A percentile compares a stretch with the other conserved stretches of the same genome.
phyloP scores from a whole-genome alignment of 1,140 invertebrate species.

The Latrodectus geometricus region DNA sequence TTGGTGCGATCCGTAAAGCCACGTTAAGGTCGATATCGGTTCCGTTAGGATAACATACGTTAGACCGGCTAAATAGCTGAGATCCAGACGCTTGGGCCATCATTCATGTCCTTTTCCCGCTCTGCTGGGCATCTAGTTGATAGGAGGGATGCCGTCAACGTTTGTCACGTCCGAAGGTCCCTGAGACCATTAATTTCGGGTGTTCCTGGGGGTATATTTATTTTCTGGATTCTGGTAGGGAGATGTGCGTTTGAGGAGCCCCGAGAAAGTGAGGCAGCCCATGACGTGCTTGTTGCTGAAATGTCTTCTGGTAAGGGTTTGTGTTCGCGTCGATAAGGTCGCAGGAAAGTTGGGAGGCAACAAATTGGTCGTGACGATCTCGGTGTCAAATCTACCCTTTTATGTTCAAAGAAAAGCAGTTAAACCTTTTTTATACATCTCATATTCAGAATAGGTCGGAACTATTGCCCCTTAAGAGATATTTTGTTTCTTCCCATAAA shows the following conservation, averaged over 20 bases:
- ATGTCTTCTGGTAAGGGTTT: not conserved
- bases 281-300: not conserved
- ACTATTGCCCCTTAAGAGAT: too few species aligned
- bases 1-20: not conserved
- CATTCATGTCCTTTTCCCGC: constrained; percentile 40
- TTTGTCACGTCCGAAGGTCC: constrained; percentile 53
- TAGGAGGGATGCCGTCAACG: constrained; percentile 50
- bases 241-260: not conserved
- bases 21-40: constrained; percentile 22
- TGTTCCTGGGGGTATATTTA: constrained; percentile 56
- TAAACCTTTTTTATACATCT: not conserved
- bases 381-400: not conserved
- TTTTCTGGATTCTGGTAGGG: constrained; percentile 27
- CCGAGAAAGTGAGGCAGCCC: not conserved
- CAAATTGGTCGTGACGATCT: constrained; percentile 33
- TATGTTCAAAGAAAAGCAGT: not conserved
- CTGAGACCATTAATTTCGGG: constrained; percentile 46
- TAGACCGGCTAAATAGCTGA: constrained; percentile 35
- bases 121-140: constrained; percentile 45
- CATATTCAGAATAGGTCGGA: too few species aligned
- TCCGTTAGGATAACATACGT: constrained; percentile 16
- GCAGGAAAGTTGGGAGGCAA: not conserved
- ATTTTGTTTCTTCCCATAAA: too few species aligned
- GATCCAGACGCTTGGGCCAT: constrained; percentile 44
- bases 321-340: not conserved